These are phyloP conservation scores for Benthosema pterotum DNA, from an alignment of 2,797 vertebrate genomes.

Conservation along the genomic window DNA sequence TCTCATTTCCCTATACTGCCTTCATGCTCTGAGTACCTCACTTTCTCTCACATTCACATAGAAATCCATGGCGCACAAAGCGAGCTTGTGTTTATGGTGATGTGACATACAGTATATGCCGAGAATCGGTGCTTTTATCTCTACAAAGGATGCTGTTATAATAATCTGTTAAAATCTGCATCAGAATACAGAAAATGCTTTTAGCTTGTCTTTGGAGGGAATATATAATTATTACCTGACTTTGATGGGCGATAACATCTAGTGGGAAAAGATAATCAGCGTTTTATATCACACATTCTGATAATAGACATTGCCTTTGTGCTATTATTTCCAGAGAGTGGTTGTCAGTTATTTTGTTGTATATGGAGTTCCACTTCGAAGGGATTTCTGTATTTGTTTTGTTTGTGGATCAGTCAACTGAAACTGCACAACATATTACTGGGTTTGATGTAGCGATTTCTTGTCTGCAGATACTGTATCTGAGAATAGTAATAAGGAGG, in stretches of 20 bases:
- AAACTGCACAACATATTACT: no score
- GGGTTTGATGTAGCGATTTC: no score
- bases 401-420: no score
- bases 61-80: constrained; percentile 9
- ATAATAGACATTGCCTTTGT: no score
- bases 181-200: constrained; percentile 18
- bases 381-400: no score
- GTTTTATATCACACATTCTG: constrained; percentile 38
- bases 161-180: constrained; percentile 28
- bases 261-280: constrained; percentile 33
- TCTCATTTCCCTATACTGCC: constrained; percentile 14
- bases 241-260: constrained; percentile 27
- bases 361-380: no score
- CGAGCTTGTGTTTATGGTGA: constrained; percentile 10
- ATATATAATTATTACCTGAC: constrained; percentile 31
- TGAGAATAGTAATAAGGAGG: no score
- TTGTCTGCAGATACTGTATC: no score
- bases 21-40: not conserved
- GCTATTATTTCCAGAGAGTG: no score
- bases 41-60: constrained; percentile 22
- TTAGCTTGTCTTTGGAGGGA: constrained; percentile 18
- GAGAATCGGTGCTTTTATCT: constrained; percentile 19
- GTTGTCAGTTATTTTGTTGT: no score
- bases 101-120: not conserved
- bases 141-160: constrained; percentile 26